Base-by-base conservation (phyloP, 2,888 invertebrate genomes). In the Tuberolachnus salignus region DNA sequence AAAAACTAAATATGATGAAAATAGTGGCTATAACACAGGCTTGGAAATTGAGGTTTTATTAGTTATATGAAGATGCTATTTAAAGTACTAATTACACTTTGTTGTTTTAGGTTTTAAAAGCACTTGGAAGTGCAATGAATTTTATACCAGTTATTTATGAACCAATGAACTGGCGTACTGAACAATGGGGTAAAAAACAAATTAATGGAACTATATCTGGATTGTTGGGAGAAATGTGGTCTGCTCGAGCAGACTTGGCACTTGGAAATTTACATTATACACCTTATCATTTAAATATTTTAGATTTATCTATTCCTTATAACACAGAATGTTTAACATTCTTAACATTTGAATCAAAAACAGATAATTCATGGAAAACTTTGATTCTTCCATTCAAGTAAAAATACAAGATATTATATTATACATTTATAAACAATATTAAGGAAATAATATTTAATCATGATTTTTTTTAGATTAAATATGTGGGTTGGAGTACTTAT, bases 251-350 rank as follows among this genome's bases (percentile, higher is more conserved):
- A 0, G 91, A 92, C 83, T 86, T 94, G 72, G 92, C 91, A 19
- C 86, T 94, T 16, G 94, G 92, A 0, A 93, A 94, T 86, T 86
- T 94, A 42, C 91, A 94, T 84, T 91, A 93, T 82, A 92, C 90
- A 0, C 89, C 90, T 0, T 89, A 90, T 83, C 89, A 93, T 83
- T 84, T 91, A 66, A 88, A 89, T 67, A 85, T 91, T 63, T 89
- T 92, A 83, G 94, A 94, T 84, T 86, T 94, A 55, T 92, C 91
- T 73, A 87, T 89, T 66, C 93, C 94, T 0, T 94, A 94, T 82
- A 92, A 91, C n/a, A 90, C 92, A 0, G 92, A 94, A 84, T 94
- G 94, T 83, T 88, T 94, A 83, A 94, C 94, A 0, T 94, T 94
- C 84, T 85, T 94, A 21, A 94, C 94, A 0, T 94, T 94, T 0